Conservation (phyloP, 2,797 vertebrate genomes). For the Macropodus opercularis region DNA sequence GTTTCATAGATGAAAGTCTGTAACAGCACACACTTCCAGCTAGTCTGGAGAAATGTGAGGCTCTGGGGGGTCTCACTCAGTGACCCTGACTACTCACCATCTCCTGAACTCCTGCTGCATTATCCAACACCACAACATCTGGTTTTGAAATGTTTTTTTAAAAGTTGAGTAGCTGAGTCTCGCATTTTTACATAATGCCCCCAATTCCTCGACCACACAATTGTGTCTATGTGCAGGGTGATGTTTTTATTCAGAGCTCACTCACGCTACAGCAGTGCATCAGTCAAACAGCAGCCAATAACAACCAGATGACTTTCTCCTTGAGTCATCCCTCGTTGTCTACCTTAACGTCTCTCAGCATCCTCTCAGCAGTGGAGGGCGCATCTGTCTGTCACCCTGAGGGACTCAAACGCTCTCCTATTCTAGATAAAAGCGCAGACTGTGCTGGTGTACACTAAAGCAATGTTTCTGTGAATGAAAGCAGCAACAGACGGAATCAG, state of each 20-base stretch:
- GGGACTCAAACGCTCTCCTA: not conserved
- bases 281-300: conserved; percentile 8
- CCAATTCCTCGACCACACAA: not conserved
- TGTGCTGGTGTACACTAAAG: not conserved
- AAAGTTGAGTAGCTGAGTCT: too few species aligned
- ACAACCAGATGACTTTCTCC: not conserved
- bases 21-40: not conserved
- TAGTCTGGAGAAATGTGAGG: too few species aligned
- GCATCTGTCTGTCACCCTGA: not conserved
- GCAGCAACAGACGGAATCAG: too few species aligned
- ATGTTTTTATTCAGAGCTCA: conserved; percentile 14
- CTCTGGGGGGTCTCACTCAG: too few species aligned
- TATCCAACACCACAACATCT: too few species aligned
- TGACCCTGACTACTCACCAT: too few species aligned
- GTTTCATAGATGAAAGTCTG: too few species aligned
- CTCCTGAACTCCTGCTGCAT: too few species aligned
- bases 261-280: not conserved
- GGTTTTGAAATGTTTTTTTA: too few species aligned
- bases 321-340: conserved; percentile 21
- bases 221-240: not conserved
- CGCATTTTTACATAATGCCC: not conserved
- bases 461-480: not conserved
- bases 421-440: not conserved
- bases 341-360: conserved; percentile 1
- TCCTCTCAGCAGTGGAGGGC: conserved; percentile 6